Base-by-base conservation (phyloP, 2,797 vertebrate genomes). In the Scyliorhinus canicula region DNA sequence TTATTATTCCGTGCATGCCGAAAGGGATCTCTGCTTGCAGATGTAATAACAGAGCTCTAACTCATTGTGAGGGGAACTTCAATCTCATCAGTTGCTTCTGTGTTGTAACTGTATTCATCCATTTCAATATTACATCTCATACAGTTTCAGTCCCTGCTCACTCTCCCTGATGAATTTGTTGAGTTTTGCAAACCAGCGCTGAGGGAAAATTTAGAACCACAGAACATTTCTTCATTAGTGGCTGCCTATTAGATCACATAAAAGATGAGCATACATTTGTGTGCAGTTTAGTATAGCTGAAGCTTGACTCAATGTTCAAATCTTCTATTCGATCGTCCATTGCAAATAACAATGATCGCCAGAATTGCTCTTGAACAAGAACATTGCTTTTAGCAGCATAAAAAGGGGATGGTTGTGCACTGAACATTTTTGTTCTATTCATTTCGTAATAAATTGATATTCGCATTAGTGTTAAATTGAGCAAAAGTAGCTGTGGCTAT, bases 251-350 rank as follows among this genome's bases (percentile, higher is more conserved):
- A 91, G 16, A 63, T 63, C 40, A 35, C 57, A 63, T 40, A 63
- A 91, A 91, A 60, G n/a, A 63, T 91, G n/a, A 40, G 44, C 19
- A 93, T 69, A 71, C 12, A 50, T 93, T 91, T 35, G 47, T 93
- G 28, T 93, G 28, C 31, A 31, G 65, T 21, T 26, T 21, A 55
- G 16, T 52, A 35, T 50, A 14, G 55, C 14, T 2, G 44, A 94
- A 50, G 31, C 44, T 94, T 94, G 28, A 52, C 47, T 52, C 47
- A 71, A 19, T 94, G 12, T 93, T 65, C 26, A 94, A 94, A 31
- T 63, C 60, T 65, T 88, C 52, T 57, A 44, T n/a, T 21, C 26
- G 60, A 44, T 88, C 65, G 52, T 35, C 55, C 6, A 35, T 57
- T 88, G 52, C 14, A 44, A 91, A 28, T 65, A 26, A 63, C 88